phyloP scores from a whole-genome alignment of 2,888 invertebrate genomes.

The Congeria kusceri region DNA sequence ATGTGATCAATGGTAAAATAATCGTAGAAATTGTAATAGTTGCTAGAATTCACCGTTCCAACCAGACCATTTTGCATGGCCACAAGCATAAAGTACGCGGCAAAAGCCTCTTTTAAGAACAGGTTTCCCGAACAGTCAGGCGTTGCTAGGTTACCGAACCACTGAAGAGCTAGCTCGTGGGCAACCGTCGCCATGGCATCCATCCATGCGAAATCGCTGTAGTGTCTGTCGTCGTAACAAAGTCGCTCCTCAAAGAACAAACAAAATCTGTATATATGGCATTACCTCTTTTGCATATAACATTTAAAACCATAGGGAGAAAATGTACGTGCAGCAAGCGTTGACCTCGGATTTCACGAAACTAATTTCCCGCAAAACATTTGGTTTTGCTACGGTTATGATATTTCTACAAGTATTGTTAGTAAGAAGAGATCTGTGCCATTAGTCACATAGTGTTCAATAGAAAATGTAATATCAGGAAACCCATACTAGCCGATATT shows the following conservation, averaged over 20 bases:
- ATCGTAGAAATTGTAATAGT: conserved; percentile 88
- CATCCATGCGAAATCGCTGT: conserved; percentile 63
- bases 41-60: conserved; percentile 87
- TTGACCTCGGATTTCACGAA: too few relatives aligned
- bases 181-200: conserved; percentile 88
- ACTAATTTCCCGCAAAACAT: too few relatives aligned
- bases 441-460: too few relatives aligned
- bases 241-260: conserved; percentile 88
- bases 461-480: too few relatives aligned
- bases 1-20: conserved; percentile 81
- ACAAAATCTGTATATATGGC: too few relatives aligned
- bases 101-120: conserved; percentile 95
- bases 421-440: too few relatives aligned
- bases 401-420: too few relatives aligned
- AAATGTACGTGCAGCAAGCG: too few relatives aligned
- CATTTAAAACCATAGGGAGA: too few relatives aligned
- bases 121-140: conserved; percentile 96
- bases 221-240: conserved; percentile 89
- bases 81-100: conserved; percentile 91
- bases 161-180: conserved; percentile 90
- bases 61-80: conserved; percentile 90
- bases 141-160: conserved; percentile 89
- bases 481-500: too few relatives aligned
- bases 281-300: too few relatives aligned
- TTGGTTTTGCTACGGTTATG: too few relatives aligned